A percentile compares a stretch with the other conserved stretches of the same genome.
These are phyloP conservation scores for Oncorhynchus masou DNA, from an alignment of 2,113 vertebrate species.

Conservation along the genomic window DNA sequence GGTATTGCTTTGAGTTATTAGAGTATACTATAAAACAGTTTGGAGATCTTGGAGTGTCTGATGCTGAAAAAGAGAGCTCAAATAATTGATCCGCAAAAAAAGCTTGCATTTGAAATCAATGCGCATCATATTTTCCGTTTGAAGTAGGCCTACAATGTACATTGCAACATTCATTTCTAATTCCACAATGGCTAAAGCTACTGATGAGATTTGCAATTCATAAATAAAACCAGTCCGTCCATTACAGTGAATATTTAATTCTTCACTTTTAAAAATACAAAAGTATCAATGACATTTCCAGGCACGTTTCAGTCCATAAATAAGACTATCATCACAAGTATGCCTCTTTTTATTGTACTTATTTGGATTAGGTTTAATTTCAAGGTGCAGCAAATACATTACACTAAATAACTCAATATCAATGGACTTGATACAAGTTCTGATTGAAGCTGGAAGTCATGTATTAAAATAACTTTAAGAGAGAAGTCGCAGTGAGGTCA, in stretches of 20 bases:
- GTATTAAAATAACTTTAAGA: too few species aligned
- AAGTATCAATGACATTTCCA: neutral
- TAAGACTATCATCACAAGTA: neutral
- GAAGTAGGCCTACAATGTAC: neutral
- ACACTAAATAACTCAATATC: neutral
- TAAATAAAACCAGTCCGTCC: neutral
- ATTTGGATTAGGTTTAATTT: neutral
- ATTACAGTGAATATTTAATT: neutral
- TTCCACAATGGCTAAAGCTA: neutral
- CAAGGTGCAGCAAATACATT: neutral
- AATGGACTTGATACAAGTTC: too few species aligned
- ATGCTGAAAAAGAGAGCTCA: too few species aligned
- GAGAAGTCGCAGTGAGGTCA: too few species aligned
- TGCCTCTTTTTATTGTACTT: neutral
- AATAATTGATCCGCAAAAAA: too few species aligned
- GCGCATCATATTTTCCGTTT: too few species aligned
- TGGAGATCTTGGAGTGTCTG: too few species aligned
- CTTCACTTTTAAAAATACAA: slow-evolving; percentile 5
- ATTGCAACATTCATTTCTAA: neutral
- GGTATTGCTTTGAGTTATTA: too few species aligned
- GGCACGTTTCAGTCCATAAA: neutral
- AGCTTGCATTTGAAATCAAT: too few species aligned
- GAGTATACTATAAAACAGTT: too few species aligned
- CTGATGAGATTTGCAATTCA: neutral
- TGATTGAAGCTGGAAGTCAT: too few species aligned